Base-by-base conservation (phyloP, 2,797 vertebrate genomes). In the Darevskia nairensis region DNA sequence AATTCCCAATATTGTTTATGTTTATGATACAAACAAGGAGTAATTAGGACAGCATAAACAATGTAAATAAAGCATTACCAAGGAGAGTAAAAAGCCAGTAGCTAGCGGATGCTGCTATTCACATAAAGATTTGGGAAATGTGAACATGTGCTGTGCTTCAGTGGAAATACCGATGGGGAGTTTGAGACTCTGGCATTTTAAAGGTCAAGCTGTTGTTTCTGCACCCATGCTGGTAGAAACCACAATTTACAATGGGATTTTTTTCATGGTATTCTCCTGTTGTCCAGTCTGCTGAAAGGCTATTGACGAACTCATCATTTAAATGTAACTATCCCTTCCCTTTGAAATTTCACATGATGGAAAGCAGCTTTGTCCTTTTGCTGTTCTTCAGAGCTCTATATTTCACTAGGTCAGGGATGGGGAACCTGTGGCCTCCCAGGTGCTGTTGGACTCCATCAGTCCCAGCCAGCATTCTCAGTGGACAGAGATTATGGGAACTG, bases 191-290 rank as follows among this genome's bases (percentile, higher is more conserved):
- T 21, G 1, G 0, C 0, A 0, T 72, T 92, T 50, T 75, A 91
- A 88, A 88, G 71, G 85, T 81, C 87, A 75, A 29, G 87, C 89
- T 2, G 80, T 91, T 91, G 64, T 89, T 82, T 91, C 74, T 83
- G 2, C 64, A 80, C 76, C 17, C 59, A 27, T 72, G 17, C 3
- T 69, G 39, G 29, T 72, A 90, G 27, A 91, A 89, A 11, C 64
- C 25, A 35, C 71, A 90, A 19, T 85, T 81, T 50, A 23, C 17
- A 8, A 64, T 9, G 71, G 6, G 86, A 11, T 71, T 88, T 29
- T 39, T 0, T 0, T 39, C 8, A 55, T 39, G 44, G 6, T 78
- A 80, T 86, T 10, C 9, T 82, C 29, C 69, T 88, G 25, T 83
- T 71, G 66, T 50, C 71, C 81, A 35, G 77, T 88, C 66, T 76